Conservation (phyloP, 2,888 invertebrate species). For the Sminthurinus aureus region DNA sequence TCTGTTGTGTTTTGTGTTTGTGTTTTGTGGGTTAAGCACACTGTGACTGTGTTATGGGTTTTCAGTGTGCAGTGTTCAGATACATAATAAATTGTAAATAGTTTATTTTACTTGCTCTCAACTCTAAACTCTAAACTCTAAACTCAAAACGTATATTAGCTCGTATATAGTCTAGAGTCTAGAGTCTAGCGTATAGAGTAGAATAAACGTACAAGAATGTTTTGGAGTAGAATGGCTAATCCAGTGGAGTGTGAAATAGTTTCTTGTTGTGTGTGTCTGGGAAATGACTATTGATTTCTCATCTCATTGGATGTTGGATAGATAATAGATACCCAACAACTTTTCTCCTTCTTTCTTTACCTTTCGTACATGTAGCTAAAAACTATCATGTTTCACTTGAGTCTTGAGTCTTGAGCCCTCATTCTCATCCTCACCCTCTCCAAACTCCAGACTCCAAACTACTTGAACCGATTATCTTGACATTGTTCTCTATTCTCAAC, state of each 20-base stretch:
- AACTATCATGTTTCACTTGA: background rate
- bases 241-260: slow-evolving; percentile 29
- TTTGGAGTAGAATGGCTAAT: slow-evolving; percentile 4
- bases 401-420: background rate
- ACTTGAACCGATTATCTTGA: background rate
- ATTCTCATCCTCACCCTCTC: background rate
- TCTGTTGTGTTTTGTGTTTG: slow-evolving; percentile 1
- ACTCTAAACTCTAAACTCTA: no score
- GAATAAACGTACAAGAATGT: no score
- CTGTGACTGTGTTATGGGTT: no score
- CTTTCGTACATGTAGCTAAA: background rate
- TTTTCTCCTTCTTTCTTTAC: background rate
- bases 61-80: no score
- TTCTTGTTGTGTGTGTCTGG: slow-evolving; percentile 26
- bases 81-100: no score
- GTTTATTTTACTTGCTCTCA: no score
- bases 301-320: background rate
- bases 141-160: no score
- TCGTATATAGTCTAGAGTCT: no score
- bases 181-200: no score
- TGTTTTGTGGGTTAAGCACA: background rate
- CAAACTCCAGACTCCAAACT: background rate
- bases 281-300: slow-evolving; percentile 24
- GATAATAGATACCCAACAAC: background rate
- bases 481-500: background rate